These are phyloP conservation scores for Calameuta pallipes DNA, from an alignment of 2,888 invertebrate genomes.

Conservation along the genomic window DNA sequence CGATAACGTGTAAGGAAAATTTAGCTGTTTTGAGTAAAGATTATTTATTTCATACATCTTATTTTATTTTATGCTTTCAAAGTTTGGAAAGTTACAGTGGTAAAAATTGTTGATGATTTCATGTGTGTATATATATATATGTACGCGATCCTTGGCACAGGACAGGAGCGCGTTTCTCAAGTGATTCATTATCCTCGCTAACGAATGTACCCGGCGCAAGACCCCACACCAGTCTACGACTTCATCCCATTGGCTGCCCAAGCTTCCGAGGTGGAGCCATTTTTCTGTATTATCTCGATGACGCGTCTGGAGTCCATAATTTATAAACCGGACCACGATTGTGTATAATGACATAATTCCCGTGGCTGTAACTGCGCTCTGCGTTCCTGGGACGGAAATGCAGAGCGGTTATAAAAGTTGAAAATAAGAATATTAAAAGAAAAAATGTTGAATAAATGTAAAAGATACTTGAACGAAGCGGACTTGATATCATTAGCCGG, in stretches of 20 bases:
- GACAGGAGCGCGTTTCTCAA: constrained; percentile 36
- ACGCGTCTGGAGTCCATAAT: constrained; percentile 50
- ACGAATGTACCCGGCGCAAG: constrained; percentile 45
- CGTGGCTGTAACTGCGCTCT: constrained; percentile 10
- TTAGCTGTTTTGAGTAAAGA: background rate
- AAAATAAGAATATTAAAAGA: background rate
- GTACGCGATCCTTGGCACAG: background rate
- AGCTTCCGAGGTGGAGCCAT: constrained; percentile 52
- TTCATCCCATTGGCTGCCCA: constrained; percentile 37
- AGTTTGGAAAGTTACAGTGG: background rate
- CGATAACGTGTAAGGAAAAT: background rate
- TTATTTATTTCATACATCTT: background rate
- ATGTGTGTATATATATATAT: background rate
- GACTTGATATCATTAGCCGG: background rate
- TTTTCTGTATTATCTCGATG: constrained; percentile 60
- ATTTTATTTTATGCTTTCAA: background rate
- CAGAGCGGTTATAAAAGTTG: background rate
- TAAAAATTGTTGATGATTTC: background rate
- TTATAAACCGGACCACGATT: constrained; percentile 44
- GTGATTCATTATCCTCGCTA: constrained; percentile 58
- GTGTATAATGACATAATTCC: constrained; percentile 54
- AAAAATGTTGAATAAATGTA: background rate
- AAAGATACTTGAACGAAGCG: background rate
- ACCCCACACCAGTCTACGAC: constrained; percentile 39
- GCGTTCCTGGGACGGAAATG: background rate